Base-by-base conservation (phyloP, 2,888 invertebrate species). In the Drosophila melanocephala region DNA sequence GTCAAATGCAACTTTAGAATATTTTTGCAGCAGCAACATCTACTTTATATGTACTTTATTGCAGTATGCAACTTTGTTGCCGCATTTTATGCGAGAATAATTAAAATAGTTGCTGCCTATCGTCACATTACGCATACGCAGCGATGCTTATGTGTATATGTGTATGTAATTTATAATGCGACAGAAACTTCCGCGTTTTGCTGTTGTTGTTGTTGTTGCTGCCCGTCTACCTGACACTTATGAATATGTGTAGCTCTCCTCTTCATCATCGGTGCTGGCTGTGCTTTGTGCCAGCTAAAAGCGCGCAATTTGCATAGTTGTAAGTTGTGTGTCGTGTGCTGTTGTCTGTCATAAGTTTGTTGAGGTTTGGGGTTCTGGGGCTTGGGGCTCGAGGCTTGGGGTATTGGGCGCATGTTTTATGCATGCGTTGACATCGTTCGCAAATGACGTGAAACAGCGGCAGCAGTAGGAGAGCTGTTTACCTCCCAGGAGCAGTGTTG, bases 401-500 rank as follows among this genome's bases (percentile, higher is more conserved):
- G 60, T 68, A 65, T 73, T 39, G 71, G 59, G 57, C 39, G 65
- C 81, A 88, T 88, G 86, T 90, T 88, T 88, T 89, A 88, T 88
- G 85, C 87, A 88, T 83, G 83, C 90, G 86, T 83, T 88, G 88
- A 87, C 87, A 88, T 91, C 90, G 90, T 88, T 91, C 77, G 74
- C 90, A 91, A 88, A 88, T 89, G 81, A 79, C 68, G 68, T 73
- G 63, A 60, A 64, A 56, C 51, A 39, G 56, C 50, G 22, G 9
- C 16, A 22, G 19, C 28, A 14, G 44, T 2, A n/a, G 19, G 53
- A 10, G 7, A 22, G 50, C 9, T 19, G 47, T 19, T 26, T 19
- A 26, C 37, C 19, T 28, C 39, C 39, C 30, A 30, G 30, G 9
- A n/a, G 53, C 22, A 3, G n/a, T 14, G 53, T 16, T n/a, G n/a